Evolutionary conservation across 1,140 invertebrate genomes (phyloP).

Genomic region (Monochamus saltuarius): DNA sequence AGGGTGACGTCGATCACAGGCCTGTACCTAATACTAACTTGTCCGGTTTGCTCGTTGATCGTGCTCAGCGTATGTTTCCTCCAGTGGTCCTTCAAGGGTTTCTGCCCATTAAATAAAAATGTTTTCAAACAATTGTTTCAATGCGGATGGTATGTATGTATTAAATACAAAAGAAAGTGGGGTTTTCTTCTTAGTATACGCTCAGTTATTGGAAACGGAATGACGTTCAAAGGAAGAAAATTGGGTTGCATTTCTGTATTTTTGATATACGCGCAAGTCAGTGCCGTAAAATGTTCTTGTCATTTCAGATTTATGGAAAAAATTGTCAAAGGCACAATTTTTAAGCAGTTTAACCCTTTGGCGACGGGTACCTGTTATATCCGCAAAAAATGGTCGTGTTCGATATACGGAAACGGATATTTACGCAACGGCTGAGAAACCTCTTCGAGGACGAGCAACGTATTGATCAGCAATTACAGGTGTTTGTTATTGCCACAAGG

Average conservation of each 20-base stretch:
- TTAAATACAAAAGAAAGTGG: not conserved
- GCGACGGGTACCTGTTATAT: too few relatives aligned
- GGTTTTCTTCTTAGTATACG: not conserved
- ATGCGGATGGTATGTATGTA: not conserved
- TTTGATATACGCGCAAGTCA: not conserved
- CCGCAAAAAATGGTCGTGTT: too few relatives aligned
- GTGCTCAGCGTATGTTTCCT: constrained; percentile 84
- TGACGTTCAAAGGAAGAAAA: not conserved
- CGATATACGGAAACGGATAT: too few relatives aligned
- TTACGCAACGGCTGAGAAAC: too few relatives aligned
- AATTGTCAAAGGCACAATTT: too few relatives aligned
- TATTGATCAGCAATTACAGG: too few relatives aligned
- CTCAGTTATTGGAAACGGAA: not conserved
- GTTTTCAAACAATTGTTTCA: not conserved
- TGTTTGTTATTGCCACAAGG: too few relatives aligned
- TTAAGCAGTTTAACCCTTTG: too few relatives aligned
- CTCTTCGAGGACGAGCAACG: too few relatives aligned
- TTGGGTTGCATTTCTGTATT: not conserved
- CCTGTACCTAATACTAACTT: constrained; percentile 75
- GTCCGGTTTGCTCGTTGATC: constrained; percentile 67
- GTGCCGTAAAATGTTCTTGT: too few relatives aligned
- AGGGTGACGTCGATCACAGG: constrained; percentile 88
- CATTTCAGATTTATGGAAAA: too few relatives aligned
- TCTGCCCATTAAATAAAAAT: constrained; percentile 12
- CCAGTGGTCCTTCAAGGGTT: constrained; percentile 73